Base-by-base conservation (phyloP, 2,113 vertebrate species). In the Psilopsiagon aurifrons region DNA sequence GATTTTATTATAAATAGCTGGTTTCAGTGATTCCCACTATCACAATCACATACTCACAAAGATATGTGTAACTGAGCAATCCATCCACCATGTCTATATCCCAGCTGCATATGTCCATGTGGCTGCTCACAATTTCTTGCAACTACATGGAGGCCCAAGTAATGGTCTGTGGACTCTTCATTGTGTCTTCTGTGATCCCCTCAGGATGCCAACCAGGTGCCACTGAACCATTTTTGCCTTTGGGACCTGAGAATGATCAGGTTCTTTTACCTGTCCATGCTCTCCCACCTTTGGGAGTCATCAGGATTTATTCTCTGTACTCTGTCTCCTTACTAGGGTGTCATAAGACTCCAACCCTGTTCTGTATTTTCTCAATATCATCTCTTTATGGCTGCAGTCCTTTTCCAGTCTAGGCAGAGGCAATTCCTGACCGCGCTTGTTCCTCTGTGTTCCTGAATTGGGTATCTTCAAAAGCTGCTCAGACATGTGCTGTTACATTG, bases 121-220 rank as follows among this genome's bases (percentile, higher is more conserved):
- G 11, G 55, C 46, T 52, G 54, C 49, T 62, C 35, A n/a, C 23
- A 23, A 43, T 35, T 85, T 59, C 46, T 43, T 68, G 60, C 52
- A 49, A 1, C 39, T 69, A 24, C 1, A 0, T 0, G 0, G 25
- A 60, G 39, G 6, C 18, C 14, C 12, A 16, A 24, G 23, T 19
- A 37, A 49, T 4, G 27, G 9, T 75, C 17, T 39, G 1, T 4
- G 31, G 28, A 54, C 8, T 31, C 10, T 44, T 43, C 8, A 1
- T 13, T 1, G 0, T 31, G 20, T 39, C 39, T 88, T 28, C 47
- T 88, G 80, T 24, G 16, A 66, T 77, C 73, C 71, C 52, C 66
- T 76, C 27, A 44, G 54, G 22, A n/a, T 59, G 47, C 24, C 24
- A 55, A 6, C 7, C 44, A 28, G 10, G 24, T 76, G 11, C 47